A percentile compares a stretch with the other conserved stretches of the same genome.
phyloP scores from a whole-genome alignment of 2,888 invertebrate genomes.

The Papilio demoleus region DNA sequence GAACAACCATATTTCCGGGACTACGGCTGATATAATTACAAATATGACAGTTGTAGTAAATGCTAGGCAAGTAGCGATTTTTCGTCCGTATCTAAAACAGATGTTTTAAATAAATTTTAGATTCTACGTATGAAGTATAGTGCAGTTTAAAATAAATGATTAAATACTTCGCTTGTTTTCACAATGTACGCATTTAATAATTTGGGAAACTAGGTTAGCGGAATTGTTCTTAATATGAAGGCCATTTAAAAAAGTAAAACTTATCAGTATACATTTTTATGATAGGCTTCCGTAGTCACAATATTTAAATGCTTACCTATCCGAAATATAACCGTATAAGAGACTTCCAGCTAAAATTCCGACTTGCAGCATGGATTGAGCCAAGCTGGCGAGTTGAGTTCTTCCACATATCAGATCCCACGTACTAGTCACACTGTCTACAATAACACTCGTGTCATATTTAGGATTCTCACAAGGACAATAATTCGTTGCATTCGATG shows the following conservation, averaged over 20 bases:
- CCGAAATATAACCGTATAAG: slow-evolving; percentile 80
- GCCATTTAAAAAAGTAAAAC: neutral
- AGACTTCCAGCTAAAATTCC: slow-evolving; percentile 83
- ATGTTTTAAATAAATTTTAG: neutral
- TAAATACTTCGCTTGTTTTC: no score
- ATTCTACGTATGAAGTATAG: slow-evolving; percentile 1
- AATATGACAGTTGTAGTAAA: slow-evolving; percentile 82
- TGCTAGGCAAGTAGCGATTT: slow-evolving; percentile 83
- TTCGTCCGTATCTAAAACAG: slow-evolving; percentile 85
- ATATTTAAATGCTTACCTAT: slow-evolving; percentile 59
- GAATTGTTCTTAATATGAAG: neutral
- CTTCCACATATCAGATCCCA: slow-evolving; percentile 85
- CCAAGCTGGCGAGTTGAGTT: slow-evolving; percentile 78
- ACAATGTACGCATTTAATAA: no score
- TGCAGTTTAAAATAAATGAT: no score
- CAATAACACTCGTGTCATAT: slow-evolving; percentile 79
- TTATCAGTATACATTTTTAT: neutral
- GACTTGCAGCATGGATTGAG: slow-evolving; percentile 82
- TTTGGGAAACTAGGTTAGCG: neutral
- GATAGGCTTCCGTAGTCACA: neutral
- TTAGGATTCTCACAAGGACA: slow-evolving; percentile 76
- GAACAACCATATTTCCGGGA: slow-evolving; percentile 84
- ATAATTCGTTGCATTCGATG: slow-evolving; percentile 64
- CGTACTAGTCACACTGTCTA: slow-evolving; percentile 83
- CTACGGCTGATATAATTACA: slow-evolving; percentile 79